A percentile compares a stretch with the other conserved stretches of the same genome.
These are phyloP conservation scores for Thaumetopoea pityocampa DNA, from an alignment of 1,140 invertebrate species.

Conservation along the genomic window DNA sequence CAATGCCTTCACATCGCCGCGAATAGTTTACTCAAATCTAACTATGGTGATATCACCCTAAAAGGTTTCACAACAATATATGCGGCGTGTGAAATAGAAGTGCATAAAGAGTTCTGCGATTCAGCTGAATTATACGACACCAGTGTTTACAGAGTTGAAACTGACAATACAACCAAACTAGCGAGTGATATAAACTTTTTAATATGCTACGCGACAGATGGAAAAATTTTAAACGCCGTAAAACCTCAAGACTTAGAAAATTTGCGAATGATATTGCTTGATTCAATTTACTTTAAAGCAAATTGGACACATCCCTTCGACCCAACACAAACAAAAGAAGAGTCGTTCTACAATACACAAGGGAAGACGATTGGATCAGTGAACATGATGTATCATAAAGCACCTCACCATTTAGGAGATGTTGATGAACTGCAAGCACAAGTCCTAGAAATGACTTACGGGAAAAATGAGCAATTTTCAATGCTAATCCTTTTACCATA, in stretches of 20 bases:
- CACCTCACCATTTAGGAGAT: conserved; percentile 52
- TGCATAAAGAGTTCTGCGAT: conserved; percentile 59
- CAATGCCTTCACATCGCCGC: conserved; percentile 46
- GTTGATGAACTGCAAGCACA: conserved; percentile 73
- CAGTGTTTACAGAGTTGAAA: too few species aligned
- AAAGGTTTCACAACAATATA: conserved; percentile 52
- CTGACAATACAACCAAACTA: conserved; percentile 46
- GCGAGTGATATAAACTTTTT: conserved; percentile 57
- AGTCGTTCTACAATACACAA: conserved; percentile 68
- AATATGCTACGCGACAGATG: conserved; percentile 51
- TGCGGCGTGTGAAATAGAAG: conserved; percentile 37
- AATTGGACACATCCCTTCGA: conserved; percentile 82
- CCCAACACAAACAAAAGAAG: conserved; percentile 69
- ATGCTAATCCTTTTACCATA: conserved; percentile 82
- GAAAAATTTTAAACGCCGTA: conserved; percentile 43
- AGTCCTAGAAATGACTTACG: conserved; percentile 82
- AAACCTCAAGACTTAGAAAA: conserved; percentile 58
- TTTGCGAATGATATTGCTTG: conserved; percentile 80
- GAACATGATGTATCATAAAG: conserved; percentile 75
- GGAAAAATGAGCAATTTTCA: conserved; percentile 77
- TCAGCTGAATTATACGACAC: conserved; percentile 48
- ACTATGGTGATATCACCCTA: conserved; percentile 38
- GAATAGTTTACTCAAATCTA: conserved; percentile 32
- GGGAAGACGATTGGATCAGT: conserved; percentile 66
- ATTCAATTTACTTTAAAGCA: conserved; percentile 87